These are phyloP conservation scores for Orgyia antiqua DNA, from an alignment of 2,888 invertebrate species.

Conservation along the genomic window DNA sequence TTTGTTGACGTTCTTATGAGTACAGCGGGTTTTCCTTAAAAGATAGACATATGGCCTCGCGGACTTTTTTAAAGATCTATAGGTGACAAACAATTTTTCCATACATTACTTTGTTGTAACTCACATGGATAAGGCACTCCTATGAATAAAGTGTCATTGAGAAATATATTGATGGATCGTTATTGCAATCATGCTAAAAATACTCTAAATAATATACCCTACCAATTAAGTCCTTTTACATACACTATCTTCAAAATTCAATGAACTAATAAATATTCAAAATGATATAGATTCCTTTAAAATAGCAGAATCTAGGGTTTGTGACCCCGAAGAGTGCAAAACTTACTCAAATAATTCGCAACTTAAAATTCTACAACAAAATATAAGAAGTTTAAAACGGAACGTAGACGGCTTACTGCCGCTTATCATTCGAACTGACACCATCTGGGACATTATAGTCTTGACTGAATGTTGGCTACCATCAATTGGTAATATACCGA, in stretches of 20 bases:
- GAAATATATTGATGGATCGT: too few species aligned
- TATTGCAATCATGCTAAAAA: too few species aligned
- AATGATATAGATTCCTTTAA: slow-evolving; percentile 1
- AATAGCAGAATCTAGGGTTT: slow-evolving; percentile 1
- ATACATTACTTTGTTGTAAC: too few species aligned
- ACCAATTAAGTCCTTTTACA: too few species aligned
- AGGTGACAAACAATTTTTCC: too few species aligned
- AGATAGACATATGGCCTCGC: too few species aligned
- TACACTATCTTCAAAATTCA: slow-evolving; percentile 5
- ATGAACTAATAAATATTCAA: slow-evolving; percentile 5
- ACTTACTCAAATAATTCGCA: not conserved
- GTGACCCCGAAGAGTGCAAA: slow-evolving; percentile 2
- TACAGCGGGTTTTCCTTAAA: too few species aligned
- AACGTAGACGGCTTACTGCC: not conserved
- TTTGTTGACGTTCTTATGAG: too few species aligned
- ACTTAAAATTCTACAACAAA: slow-evolving; percentile 4
- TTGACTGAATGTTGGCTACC: slow-evolving; percentile 6
- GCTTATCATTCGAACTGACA: not conserved
- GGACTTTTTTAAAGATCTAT: too few species aligned
- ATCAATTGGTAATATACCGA: slow-evolving; percentile 1
- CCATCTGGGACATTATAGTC: slow-evolving; percentile 3
- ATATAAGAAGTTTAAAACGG: slow-evolving; percentile 4
- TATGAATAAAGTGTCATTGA: too few species aligned
- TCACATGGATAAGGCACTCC: too few species aligned
- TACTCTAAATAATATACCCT: too few species aligned